Evolutionary conservation across 2,888 invertebrate genomes (phyloP).

Genomic region (Lithophane leautieri): DNA sequence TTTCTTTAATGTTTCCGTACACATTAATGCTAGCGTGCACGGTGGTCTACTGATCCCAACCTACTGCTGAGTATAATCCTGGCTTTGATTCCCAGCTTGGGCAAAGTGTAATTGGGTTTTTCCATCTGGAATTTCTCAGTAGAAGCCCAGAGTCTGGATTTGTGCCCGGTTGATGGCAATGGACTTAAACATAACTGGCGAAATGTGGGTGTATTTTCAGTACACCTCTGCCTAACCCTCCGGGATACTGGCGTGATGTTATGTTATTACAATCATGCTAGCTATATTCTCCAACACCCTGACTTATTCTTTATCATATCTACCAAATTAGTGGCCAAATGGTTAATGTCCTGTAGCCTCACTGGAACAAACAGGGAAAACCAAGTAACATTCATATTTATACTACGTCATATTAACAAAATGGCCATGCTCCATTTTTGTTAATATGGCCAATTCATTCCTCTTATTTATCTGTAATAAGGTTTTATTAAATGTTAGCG

Average conservation of each 20-base stretch:
- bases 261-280: neutral
- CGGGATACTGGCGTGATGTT: neutral
- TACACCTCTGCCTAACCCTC: neutral
- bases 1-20: neutral
- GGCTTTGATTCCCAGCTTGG: neutral
- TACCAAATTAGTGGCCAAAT: neutral
- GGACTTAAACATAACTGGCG: neutral
- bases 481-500: slow-evolving; percentile 4
- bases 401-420: slow-evolving; percentile 28
- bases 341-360: neutral
- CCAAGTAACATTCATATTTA: neutral
- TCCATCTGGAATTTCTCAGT: neutral
- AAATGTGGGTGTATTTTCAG: neutral
- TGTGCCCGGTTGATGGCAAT: neutral
- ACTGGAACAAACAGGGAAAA: slow-evolving; percentile 14
- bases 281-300: neutral
- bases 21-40: neutral
- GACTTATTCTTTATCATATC: neutral
- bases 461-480: slow-evolving; percentile 20
- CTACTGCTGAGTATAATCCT: neutral
- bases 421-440: too few species aligned
- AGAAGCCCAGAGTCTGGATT: neutral
- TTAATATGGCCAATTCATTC: slow-evolving; percentile 30
- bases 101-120: neutral
- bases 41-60: neutral